Evolutionary conservation across 2,797 vertebrate species (phyloP), one percentile per base, ranked within the genome.

Genomic region (Sciurus vulgaris): DNA sequence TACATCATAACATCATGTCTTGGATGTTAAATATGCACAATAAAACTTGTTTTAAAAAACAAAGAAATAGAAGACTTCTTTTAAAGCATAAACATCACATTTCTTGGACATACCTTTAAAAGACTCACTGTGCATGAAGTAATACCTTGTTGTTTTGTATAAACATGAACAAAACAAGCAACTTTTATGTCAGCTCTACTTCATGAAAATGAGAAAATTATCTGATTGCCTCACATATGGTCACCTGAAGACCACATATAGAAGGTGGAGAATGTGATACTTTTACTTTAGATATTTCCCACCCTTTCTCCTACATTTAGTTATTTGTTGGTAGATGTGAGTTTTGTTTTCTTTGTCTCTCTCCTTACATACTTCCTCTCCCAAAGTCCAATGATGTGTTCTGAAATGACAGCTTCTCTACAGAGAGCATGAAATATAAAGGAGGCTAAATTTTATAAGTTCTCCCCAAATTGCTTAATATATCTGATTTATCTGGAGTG

Each of bases 121-220:
- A 92, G 59, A 73, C 2, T 41, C 20, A 12, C 12, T 65, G 24
- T 17, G 15, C 14, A 74, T 44, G 33, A 41, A 89, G 30, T 13
- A 69, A 30, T 26, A 26, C 7, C 35, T 44, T 28, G 28, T 33
- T 83, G 51, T 67, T 84, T 92, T 67, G n/a, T 61, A 26, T 59
- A 61, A 77, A 61, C 9, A 12, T 38, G 10, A 86, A 89, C 24
- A 65, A 86, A 76, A 22, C 20, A 81, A 61, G 13, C 1, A 73
- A 82, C 30, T 82, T 85, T 49, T 69, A 54, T 49, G 6, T 65
- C 12, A 84, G 7, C 65, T 95, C 26, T 89, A 63, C 10, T 49
- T 26, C 65, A 93, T 92, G 44, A 91, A 85, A 95, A 73, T 44
- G 20, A 88, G 33, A 87, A 84, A 77, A 78, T 65, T 72, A 90